These are phyloP conservation scores for Conopomorpha cramerella DNA, from an alignment of 1,140 invertebrate genomes.

Conservation along the genomic window DNA sequence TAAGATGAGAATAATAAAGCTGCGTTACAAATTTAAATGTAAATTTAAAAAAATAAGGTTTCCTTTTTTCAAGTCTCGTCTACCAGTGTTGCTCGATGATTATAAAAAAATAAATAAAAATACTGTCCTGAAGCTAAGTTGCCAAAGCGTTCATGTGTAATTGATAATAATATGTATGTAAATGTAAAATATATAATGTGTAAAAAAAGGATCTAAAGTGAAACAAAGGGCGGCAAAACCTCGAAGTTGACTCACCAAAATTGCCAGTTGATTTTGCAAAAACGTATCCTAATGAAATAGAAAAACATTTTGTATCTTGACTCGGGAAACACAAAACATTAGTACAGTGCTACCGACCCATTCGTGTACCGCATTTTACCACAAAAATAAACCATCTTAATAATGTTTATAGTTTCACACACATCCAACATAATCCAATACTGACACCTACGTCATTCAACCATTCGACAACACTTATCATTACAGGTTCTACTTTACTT, in stretches of 20 bases:
- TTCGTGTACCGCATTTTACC: too few species aligned
- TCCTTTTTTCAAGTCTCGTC: too few species aligned
- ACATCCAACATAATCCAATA: too few species aligned
- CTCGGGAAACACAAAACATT: slow-evolving; percentile 4
- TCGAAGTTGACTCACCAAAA: slow-evolving; percentile 44
- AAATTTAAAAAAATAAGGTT: slow-evolving; percentile 1
- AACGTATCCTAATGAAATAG: slow-evolving; percentile 51
- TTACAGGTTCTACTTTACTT: neutral
- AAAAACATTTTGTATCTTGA: slow-evolving; percentile 30
- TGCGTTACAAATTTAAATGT: neutral
- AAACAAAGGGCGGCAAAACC: slow-evolving; percentile 12
- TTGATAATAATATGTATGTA: slow-evolving; percentile 11
- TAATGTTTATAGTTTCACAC: neutral
- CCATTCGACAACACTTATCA: neutral
- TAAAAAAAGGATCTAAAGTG: slow-evolving; percentile 16
- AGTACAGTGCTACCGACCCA: slow-evolving; percentile 14
- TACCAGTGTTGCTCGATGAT: too few species aligned
- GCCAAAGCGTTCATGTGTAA: slow-evolving; percentile 4
- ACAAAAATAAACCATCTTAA: neutral
- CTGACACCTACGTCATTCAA: too few species aligned
- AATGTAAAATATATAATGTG: slow-evolving; percentile 7
- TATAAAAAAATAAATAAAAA: neutral
- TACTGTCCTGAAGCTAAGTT: neutral
- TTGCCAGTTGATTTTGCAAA: slow-evolving; percentile 54
- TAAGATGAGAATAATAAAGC: too few species aligned